These are phyloP conservation scores for Magallana angulata DNA, from an alignment of 1,140 invertebrate genomes.

Conservation along the genomic window DNA sequence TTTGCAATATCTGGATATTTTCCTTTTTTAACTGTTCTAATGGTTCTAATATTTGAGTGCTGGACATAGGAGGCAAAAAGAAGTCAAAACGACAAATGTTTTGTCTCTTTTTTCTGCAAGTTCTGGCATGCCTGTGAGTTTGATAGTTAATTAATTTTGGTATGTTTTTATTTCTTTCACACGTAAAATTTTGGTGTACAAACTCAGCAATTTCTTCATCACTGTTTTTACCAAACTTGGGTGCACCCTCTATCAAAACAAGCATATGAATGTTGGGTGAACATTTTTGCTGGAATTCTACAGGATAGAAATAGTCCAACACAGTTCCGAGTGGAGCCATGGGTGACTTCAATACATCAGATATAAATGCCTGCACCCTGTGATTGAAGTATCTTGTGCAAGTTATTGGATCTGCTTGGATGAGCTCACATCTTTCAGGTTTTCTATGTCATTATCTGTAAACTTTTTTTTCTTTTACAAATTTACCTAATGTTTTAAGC, in stretches of 20 bases:
- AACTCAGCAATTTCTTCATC: slow-evolving; percentile 29
- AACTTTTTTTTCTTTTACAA: slow-evolving; percentile 47
- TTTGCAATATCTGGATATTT: background rate
- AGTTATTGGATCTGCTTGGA: slow-evolving; percentile 61
- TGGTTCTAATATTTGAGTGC: slow-evolving; percentile 24
- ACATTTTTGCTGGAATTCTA: slow-evolving; percentile 47
- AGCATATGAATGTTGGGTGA: slow-evolving; percentile 53
- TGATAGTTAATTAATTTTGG: slow-evolving; percentile 30
- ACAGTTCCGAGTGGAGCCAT: slow-evolving; percentile 45
- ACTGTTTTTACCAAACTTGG: slow-evolving; percentile 13
- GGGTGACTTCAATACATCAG: slow-evolving; percentile 41
- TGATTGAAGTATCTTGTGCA: slow-evolving; percentile 60
- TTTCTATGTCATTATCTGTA: slow-evolving; percentile 51
- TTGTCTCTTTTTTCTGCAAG: slow-evolving; percentile 45
- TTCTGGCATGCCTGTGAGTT: slow-evolving; percentile 52
- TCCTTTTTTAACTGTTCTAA: background rate
- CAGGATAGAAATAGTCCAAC: slow-evolving; percentile 10
- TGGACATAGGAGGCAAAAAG: background rate
- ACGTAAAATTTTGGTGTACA: slow-evolving; percentile 35
- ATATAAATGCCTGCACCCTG: slow-evolving; percentile 57
- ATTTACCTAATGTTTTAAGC: slow-evolving; percentile 54
- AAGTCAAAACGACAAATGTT: slow-evolving; percentile 21
- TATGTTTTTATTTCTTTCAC: slow-evolving; percentile 38
- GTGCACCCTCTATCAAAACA: slow-evolving; percentile 47
- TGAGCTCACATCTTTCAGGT: slow-evolving; percentile 51